These are phyloP conservation scores for Priocnemis perturbator DNA, from an alignment of 2,888 invertebrate genomes.

Conservation along the genomic window DNA sequence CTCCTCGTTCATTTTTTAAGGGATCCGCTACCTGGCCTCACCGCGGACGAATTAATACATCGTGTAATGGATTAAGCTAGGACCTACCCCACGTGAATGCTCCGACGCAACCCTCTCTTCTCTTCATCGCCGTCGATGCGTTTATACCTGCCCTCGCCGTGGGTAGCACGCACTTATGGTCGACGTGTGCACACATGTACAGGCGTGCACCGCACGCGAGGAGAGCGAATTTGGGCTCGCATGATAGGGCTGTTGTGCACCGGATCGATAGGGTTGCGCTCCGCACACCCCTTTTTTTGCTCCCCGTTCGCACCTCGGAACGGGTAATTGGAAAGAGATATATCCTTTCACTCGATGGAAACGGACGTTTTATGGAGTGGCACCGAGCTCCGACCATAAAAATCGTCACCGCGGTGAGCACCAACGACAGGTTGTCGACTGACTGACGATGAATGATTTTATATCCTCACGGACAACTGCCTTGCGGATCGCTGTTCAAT, in stretches of 20 bases:
- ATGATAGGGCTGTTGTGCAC: conserved; percentile 27
- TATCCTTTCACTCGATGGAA: conserved; percentile 50
- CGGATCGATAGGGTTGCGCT: conserved; percentile 52
- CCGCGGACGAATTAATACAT: conserved; percentile 66
- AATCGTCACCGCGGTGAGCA: conserved; percentile 31
- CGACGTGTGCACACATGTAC: conserved; percentile 15
- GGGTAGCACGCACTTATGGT: conserved; percentile 48
- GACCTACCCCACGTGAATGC: conserved; percentile 48
- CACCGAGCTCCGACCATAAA: conserved; percentile 35
- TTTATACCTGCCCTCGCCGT: conserved; percentile 50
- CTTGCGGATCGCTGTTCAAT: too few relatives aligned
- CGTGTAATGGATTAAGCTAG: conserved; percentile 64
- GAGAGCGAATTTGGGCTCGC: conserved; percentile 15
- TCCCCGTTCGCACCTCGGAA: conserved; percentile 38
- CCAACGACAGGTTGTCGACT: conserved; percentile 43
- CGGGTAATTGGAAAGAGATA: conserved; percentile 62
- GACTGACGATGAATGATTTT: background rate
- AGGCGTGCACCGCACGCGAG: conserved; percentile 32
- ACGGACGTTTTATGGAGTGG: conserved; percentile 49
- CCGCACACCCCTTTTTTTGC: conserved; percentile 23
- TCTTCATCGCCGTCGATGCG: conserved; percentile 23
- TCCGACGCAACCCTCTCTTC: conserved; percentile 49
- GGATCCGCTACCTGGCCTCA: conserved; percentile 52
- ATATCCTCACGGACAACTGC: too few relatives aligned
- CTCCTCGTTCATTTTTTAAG: conserved; percentile 30